Conservation (phyloP, 2,113 vertebrate species). For the Crypturellus undulatus region DNA sequence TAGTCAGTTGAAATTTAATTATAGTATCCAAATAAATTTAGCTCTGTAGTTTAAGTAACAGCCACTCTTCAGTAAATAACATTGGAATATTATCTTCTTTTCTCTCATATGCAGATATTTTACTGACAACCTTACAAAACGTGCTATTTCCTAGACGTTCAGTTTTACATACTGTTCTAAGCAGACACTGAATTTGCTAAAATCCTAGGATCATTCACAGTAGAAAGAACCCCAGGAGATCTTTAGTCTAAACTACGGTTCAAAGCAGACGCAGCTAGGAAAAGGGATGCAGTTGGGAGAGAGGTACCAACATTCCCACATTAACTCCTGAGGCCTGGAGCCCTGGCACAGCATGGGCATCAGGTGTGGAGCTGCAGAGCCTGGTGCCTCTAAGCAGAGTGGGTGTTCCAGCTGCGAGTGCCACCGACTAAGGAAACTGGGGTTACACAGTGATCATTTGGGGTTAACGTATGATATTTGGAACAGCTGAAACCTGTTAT, state of each 20-base stretch:
- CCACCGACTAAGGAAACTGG: constrained; percentile 50
- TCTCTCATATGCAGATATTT: not conserved
- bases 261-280: not conserved
- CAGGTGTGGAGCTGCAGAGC: not conserved
- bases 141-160: not conserved
- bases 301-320: not conserved
- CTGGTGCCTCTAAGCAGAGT: constrained; percentile 49
- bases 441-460: constrained; percentile 70
- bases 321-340: not conserved
- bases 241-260: not conserved
- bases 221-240: not conserved
- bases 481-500: constrained; percentile 82
- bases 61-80: constrained; percentile 8
- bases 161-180: not conserved
- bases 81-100: constrained; percentile 4
- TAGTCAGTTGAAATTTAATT: constrained; percentile 47
- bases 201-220: not conserved
- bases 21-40: constrained; percentile 44
- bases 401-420: constrained; percentile 54
- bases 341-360: accelerated
- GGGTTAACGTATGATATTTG: constrained; percentile 75
- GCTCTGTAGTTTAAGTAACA: constrained; percentile 43
- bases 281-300: not conserved
- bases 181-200: not conserved
- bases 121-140: not conserved